Conservation (phyloP, 2,113 vertebrate genomes). For the Acanthisitta chloris region DNA sequence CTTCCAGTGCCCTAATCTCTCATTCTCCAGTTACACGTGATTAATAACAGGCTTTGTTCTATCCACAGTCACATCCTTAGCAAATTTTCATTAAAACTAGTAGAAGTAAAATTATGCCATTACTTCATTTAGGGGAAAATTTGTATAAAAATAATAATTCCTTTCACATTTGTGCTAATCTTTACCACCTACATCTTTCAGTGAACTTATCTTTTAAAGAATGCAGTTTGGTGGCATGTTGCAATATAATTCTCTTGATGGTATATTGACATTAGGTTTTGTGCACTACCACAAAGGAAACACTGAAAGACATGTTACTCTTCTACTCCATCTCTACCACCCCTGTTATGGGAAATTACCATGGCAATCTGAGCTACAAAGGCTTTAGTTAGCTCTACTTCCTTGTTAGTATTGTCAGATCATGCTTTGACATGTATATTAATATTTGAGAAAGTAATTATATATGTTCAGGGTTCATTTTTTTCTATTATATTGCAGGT, state of each 20-base stretch:
- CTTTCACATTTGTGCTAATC: neutral
- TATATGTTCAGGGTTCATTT: neutral
- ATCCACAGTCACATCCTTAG: neutral
- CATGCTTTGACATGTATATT: neutral
- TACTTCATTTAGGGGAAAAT: neutral
- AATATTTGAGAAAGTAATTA: neutral
- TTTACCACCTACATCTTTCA: neutral
- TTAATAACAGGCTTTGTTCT: neutral
- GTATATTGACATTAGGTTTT: neutral
- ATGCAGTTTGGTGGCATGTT: neutral
- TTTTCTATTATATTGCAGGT: neutral
- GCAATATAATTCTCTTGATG: neutral
- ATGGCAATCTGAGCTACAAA: neutral
- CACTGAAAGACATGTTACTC: neutral
- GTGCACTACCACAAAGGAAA: neutral
- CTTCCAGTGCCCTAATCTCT: neutral
- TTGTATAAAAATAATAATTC: neutral
- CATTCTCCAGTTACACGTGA: neutral
- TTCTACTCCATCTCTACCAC: neutral
- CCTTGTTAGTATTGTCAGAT: neutral
- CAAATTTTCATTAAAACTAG: neutral
- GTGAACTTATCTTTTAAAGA: neutral
- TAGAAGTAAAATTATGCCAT: neutral
- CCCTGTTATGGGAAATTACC: neutral
- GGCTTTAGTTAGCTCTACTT: neutral